A percentile compares a stretch with the other conserved stretches of the same genome.
These are phyloP conservation scores for Eurytoma californica DNA, from an alignment of 2,888 invertebrate genomes.

Conservation along the genomic window DNA sequence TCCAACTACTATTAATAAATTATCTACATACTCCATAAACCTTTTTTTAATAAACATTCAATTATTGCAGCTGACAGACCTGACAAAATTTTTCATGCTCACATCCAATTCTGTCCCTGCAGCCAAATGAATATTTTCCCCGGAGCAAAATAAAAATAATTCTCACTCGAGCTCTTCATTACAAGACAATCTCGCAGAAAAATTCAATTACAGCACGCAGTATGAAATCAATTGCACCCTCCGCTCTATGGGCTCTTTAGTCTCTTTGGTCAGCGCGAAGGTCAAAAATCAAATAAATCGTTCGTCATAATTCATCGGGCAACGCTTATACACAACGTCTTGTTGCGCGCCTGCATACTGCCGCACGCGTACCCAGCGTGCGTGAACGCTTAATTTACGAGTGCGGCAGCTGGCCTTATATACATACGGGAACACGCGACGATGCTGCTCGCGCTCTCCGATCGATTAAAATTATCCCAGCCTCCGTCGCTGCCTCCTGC, in stretches of 20 bases:
- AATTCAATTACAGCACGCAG: conserved; percentile 44
- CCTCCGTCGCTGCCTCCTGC: conserved; percentile 56
- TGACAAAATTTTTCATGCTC: no score
- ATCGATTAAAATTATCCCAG: conserved; percentile 55
- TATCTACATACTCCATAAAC: no score
- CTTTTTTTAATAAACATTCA: no score
- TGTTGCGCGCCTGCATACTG: conserved; percentile 46
- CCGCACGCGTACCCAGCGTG: conserved; percentile 8
- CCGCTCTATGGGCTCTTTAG: conserved; percentile 1
- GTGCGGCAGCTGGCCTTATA: conserved; percentile 32
- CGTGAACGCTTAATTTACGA: conserved; percentile 49
- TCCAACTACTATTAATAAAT: no score
- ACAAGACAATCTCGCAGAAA: conserved; percentile 30
- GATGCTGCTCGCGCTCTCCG: conserved; percentile 1
- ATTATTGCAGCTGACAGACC: no score
- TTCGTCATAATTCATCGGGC: conserved; percentile 50
- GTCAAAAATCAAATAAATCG: conserved; percentile 52
- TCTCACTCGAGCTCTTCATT: conserved; percentile 15
- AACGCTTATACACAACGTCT: conserved; percentile 46
- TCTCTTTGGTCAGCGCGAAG: conserved; percentile 13
- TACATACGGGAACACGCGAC: conserved; percentile 51
- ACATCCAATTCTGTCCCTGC: no score
- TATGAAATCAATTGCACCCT: conserved; percentile 40
- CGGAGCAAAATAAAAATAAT: no score
- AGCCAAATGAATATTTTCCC: no score